Base-by-base conservation (phyloP, 2,888 invertebrate genomes). In the Parnassius apollo region DNA sequence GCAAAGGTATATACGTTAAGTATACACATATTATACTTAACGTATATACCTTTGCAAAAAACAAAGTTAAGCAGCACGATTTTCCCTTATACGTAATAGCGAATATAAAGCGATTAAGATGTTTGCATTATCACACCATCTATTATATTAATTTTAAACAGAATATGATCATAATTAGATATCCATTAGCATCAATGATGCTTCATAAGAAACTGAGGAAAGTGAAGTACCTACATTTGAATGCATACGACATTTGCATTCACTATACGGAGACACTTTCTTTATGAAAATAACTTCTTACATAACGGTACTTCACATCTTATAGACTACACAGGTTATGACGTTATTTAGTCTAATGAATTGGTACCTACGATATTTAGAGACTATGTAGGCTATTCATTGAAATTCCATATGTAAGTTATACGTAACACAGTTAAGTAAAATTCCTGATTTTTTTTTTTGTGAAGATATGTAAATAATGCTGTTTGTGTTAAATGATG, bases 241-340 rank as follows among this genome's bases (percentile, higher is more conserved):
- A 66, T 66, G 58, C 65, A 65, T 65, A 65, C 61, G 60, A 66
- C 62, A 71, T 75, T 74, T 66, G 69, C 67, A 74, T 74, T 73
- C 71, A 67, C 59, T 25, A 51, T 59, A 60, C 63, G 65, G 50
- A 60, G 68, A 65, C 70, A 69, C 75, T 74, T 75, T 75, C 73
- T 70, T 71, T 69, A 66, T 65, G 68, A 69, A 69, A 67, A 68
- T 69, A 68, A 61, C 66, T 63, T 67, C 67, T 70, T 70, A 68
- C 57, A 63, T 68, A 70, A 72, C 71, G 70, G 69, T 69, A 61
- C 68, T 66, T 65, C 55, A 42, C 57, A 44, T 42, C 22, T 54
- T 46, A 46, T 12, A 46, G 46, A 46, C 46, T 35, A 35, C 7
- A 35, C 7, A 2, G 46, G 12, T 52, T 12, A 18, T 22, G 22